Base-by-base conservation (phyloP, 2,888 invertebrate genomes). In the Cinara cedri region DNA sequence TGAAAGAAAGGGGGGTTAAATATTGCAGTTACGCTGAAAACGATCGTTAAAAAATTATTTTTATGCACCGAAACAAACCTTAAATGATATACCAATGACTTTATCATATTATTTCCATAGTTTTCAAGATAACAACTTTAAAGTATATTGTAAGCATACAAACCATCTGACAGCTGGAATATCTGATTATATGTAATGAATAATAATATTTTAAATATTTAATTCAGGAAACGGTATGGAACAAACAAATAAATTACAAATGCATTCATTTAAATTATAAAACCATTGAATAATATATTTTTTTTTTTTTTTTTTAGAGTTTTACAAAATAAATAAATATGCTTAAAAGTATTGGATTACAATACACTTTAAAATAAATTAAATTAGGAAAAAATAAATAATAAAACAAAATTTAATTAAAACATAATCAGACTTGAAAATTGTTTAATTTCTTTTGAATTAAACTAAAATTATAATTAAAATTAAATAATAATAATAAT, bases 371-470 rank as follows among this genome's bases (percentile, higher is more conserved):
- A 4, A 34, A 34, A 34, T 6, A 34, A 34, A 4, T 34, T 3
- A 34, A 34, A 34, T 34, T 6, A 34, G 34, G 34, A 34, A 34
- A 24, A 68, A 54, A 70, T 51, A 63, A 74, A 74, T 62, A 65
- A 75, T 75, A 75, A 34, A 75, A 75, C 65, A 65, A 78, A 70
- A 78, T 76, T 51, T 42, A 57, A 78, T 78, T 76, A 76, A 76
- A 66, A 66, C 21, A 57, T 78, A 78, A 78, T 78, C 78, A 78
- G 78, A 78, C 78, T 78, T 34, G 34, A 34, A 34, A 34, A 34
- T 4, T 34, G 51, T 51, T 62, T 51, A 63, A 51, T 6, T 63
- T 63, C 42, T 42, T 63, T 54, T 54, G 10, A 8, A 8, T 46
- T 46, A 46, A 13, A 46, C 10, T 34, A 34, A 34, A 34, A 34